Conservation (phyloP, 2,113 vertebrate species). For the Gambusia holbrooki region DNA sequence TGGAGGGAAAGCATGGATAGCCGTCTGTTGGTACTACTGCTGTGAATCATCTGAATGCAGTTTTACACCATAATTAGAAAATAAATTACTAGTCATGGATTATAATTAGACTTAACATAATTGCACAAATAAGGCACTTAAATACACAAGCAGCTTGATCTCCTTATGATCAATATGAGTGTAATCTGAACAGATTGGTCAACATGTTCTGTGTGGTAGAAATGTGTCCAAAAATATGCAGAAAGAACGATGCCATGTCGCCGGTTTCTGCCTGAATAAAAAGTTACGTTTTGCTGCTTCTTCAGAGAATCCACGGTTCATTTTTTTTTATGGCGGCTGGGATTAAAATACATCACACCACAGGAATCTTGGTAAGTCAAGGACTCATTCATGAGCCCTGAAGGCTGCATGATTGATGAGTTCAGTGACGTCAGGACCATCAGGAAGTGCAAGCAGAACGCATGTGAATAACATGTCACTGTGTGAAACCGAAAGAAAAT, state of each 20-base stretch:
- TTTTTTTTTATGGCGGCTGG: background rate
- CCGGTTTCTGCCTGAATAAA: conserved; percentile 3
- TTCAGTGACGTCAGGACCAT: conserved; percentile 23
- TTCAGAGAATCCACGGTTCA: conserved; percentile 12
- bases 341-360: conserved; percentile 24
- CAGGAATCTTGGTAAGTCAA: conserved; percentile 30
- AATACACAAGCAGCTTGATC: background rate
- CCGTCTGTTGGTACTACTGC: conserved; percentile 27
- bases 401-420: conserved; percentile 44
- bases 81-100: conserved; percentile 11
- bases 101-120: conserved; percentile 7
- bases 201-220: background rate
- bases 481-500: conserved; percentile 18
- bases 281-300: conserved; percentile 11
- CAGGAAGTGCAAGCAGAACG: conserved; percentile 36
- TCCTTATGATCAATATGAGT: background rate
- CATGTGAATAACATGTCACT: conserved; percentile 37
- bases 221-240: background rate
- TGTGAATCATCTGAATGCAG: conserved; percentile 26
- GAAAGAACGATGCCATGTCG: background rate
- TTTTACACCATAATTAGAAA: conserved; percentile 29
- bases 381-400: conserved; percentile 27
- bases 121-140: background rate
- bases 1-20: conserved; percentile 12
- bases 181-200: background rate